Base-by-base conservation (phyloP, 1,140 invertebrate genomes). In the Pectinophora gossypiella region DNA sequence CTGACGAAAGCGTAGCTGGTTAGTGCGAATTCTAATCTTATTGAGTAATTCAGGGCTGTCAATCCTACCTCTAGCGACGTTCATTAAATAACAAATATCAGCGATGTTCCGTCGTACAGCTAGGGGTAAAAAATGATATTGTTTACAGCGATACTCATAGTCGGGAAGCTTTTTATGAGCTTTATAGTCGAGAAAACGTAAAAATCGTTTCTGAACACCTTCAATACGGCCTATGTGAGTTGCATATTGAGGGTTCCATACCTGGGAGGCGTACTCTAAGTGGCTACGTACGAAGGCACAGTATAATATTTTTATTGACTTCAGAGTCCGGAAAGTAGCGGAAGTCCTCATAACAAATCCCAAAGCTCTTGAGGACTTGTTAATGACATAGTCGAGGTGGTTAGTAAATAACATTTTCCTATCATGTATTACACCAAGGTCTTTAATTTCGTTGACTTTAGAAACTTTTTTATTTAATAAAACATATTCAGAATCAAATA, bases 401-500 rank as follows among this genome's bases (percentile, higher is more conserved):
- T 20, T 15, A 15, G 13, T 55, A 38, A 54, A 59, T 6, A 21
- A 20, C 9, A 55, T 12, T 51, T 55, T 51, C 15, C 2, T 18
- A 21, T 59, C 57, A 0, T 51, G 20, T 7, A 38, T 40, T 19
- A 59, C 45, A n/a, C 48, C 56, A n/a, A 54, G 43, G 19, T 59
- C 56, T 27, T 43, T 49, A 12, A 50, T 49, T 9, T 6, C 9
- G 12, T 44, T 21, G 7, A 44, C 42, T 21, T 13, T 19, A 4
- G 3, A 4, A 6, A 44, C 5, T 2, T 3, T 1, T 4, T 12
- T 20, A 9, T 19, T 19, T 12, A 12, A 12, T 6, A 44, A 10
- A 9, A 7, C 7, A 21, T 44, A 44, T 12, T 19, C 18, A n/a
- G 9, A 44, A 5, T 2, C 18, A 10, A 44, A n/a, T 44, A 13